Conservation (phyloP, 2,888 invertebrate species). For the Julus scanicus region DNA sequence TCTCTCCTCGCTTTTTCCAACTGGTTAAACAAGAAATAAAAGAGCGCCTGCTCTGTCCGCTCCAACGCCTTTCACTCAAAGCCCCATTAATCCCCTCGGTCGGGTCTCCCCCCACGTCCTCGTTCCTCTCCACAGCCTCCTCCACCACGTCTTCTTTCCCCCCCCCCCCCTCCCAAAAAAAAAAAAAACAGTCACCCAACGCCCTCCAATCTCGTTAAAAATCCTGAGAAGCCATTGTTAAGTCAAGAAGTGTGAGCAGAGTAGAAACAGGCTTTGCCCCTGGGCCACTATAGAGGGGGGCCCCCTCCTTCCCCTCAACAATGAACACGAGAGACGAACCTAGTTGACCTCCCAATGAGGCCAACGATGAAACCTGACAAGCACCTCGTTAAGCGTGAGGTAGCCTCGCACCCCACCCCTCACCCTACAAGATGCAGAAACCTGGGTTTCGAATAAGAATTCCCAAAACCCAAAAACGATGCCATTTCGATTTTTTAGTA, state of each 20-base stretch:
- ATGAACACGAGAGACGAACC: slow-evolving; percentile 30
- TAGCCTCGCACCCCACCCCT: slow-evolving; percentile 23
- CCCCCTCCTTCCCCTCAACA: background rate
- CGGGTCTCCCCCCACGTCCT: no score
- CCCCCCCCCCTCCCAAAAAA: background rate
- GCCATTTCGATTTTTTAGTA: no score
- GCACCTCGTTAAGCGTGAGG: slow-evolving; percentile 24
- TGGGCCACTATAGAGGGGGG: background rate
- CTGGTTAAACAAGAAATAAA: slow-evolving; percentile 26
- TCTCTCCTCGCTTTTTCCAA: background rate
- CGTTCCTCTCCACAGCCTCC: no score
- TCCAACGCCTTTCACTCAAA: slow-evolving; percentile 42
- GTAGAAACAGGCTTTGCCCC: slow-evolving; percentile 20
- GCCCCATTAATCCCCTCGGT: background rate
- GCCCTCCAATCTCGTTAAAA: background rate
- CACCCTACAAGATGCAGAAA: background rate
- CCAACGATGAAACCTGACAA: slow-evolving; percentile 27
- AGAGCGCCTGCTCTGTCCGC: background rate
- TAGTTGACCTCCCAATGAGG: slow-evolving; percentile 8
- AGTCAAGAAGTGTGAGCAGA: slow-evolving; percentile 16
- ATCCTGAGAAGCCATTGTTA: slow-evolving; percentile 39
- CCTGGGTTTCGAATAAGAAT: no score
- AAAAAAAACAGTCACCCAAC: background rate
- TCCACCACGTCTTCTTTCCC: background rate
- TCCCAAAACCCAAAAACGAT: no score